Evolutionary conservation across 2,888 invertebrate species (phyloP), one percentile per base, ranked within the genome.

Genomic region (Biston stratarius): DNA sequence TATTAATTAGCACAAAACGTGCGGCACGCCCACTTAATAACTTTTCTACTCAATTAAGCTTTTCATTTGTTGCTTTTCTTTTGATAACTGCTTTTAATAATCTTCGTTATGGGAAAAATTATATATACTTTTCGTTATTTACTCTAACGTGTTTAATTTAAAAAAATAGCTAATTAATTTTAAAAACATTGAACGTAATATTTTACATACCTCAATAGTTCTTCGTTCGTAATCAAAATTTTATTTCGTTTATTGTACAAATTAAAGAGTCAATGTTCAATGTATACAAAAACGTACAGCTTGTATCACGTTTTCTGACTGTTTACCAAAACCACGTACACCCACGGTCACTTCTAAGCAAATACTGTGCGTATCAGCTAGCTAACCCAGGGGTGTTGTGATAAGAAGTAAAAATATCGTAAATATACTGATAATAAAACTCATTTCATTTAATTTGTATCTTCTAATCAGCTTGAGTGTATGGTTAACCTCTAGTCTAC

Each of bases 351-450:
- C 71, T 59, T 55, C 58, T 61, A 45, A 51, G 62, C 64, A 66
- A 64, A 71, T 59, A 79, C 77, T 79, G 76, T 55, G 44, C 14
- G 36, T 59, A n/a, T n/a, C 34, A n/a, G 34, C n/a, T 58, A 58
- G 48, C 45, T 51, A 59, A 44, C 64, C 53, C 42, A 59, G 48
- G 61, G 64, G 52, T 64, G 47, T 61, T 51, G 56, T 52, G 68
- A 68, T 68, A 68, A 68, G 47, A 47, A 44, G 24, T 15, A 59
- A 56, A 60, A 61, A 63, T 62, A 67, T 59, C 51, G 33, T 36
- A 48, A 55, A 55, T 48, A 24, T 14, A 62, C 55, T 57, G 63
- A 68, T 64, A 68, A 14, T 38, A n/a, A 15, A 62, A 64, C 51
- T 34, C 56, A 64, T 56, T 59, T 61, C 34, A 67, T 60, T 60